These are phyloP conservation scores for Phyllotreta striolata DNA, from an alignment of 2,888 invertebrate species.

Conservation along the genomic window DNA sequence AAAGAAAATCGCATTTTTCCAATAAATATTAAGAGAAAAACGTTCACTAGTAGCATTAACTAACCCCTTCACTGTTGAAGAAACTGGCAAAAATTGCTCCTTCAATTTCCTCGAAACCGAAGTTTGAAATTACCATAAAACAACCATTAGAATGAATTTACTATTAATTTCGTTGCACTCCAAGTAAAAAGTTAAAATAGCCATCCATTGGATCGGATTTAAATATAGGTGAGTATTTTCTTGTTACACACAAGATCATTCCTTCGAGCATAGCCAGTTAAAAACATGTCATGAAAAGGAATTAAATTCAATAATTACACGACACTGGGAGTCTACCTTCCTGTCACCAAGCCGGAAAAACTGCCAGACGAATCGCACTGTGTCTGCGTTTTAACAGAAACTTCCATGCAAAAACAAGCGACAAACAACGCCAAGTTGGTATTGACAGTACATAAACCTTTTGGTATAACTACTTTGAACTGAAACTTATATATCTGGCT, in stretches of 20 bases:
- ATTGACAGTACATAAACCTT: slow-evolving; percentile 36
- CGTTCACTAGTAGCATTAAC: too few relatives aligned
- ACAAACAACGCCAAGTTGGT: slow-evolving; percentile 35
- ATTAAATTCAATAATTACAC: not conserved
- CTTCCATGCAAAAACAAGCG: slow-evolving; percentile 37
- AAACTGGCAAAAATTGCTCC: not conserved
- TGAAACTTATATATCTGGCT: slow-evolving; percentile 18
- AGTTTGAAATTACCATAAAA: not conserved
- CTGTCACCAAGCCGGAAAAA: slow-evolving; percentile 41
- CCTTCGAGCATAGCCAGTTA: too few relatives aligned
- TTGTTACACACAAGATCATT: too few relatives aligned
- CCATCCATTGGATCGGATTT: not conserved
- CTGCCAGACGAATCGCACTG: slow-evolving; percentile 46
- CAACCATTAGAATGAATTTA: too few relatives aligned
- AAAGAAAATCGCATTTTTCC: too few relatives aligned
- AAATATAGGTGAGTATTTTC: not conserved
- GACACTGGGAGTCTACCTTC: slow-evolving; percentile 20
- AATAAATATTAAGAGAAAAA: too few relatives aligned
- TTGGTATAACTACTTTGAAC: slow-evolving; percentile 20
- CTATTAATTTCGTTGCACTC: too few relatives aligned
- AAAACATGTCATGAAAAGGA: too few relatives aligned
- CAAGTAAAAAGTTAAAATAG: too few relatives aligned
- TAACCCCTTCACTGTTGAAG: not conserved
- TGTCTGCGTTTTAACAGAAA: slow-evolving; percentile 36
- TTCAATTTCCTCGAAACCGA: too few relatives aligned